Evolutionary conservation across 92 coral and sea anemone species (phyloP).

Genomic region (Micromussa lordhowensis): DNA sequence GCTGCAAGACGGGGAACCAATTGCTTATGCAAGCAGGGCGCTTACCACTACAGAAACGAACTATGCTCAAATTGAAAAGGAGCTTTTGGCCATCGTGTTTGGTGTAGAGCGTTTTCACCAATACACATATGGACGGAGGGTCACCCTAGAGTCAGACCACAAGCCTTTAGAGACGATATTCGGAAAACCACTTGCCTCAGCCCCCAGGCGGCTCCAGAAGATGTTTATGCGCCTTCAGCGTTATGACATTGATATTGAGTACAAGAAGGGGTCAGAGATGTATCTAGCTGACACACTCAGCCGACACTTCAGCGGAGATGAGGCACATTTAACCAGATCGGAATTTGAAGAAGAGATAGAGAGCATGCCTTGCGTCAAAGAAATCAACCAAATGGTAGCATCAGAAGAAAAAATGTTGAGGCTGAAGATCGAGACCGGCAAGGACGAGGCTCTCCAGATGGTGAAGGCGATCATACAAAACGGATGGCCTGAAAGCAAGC

Average conservation of each 20-base stretch:
- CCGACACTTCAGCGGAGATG: slow-evolving; percentile 25
- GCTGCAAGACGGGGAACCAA: slow-evolving; percentile 26
- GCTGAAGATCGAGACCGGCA: slow-evolving; percentile 7
- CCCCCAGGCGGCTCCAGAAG: slow-evolving; percentile 38
- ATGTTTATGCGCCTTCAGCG: slow-evolving; percentile 27
- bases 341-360: slow-evolving; percentile 25
- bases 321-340: not conserved
- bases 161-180: slow-evolving; percentile 44
- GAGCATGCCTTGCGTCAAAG: not conserved
- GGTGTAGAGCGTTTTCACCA: slow-evolving; percentile 30
- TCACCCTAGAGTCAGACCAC: slow-evolving; percentile 29
- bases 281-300: slow-evolving; percentile 52
- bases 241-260: slow-evolving; percentile 21
- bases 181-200: slow-evolving; percentile 37
- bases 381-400: slow-evolving; percentile 32
- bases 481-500: slow-evolving; percentile 44
- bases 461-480: slow-evolving; percentile 5
- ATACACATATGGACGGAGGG: slow-evolving; percentile 23
- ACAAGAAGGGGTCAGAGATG: slow-evolving; percentile 35
- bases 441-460: slow-evolving; percentile 38
- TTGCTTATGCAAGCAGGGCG: slow-evolving; percentile 45
- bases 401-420: not conserved
- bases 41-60: slow-evolving; percentile 33
- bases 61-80: slow-evolving; percentile 54
- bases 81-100: not conserved